Evolutionary conservation across 1,140 invertebrate genomes (phyloP), one percentile per base, ranked within the genome.

Genomic region (Helicoverpa zea): DNA sequence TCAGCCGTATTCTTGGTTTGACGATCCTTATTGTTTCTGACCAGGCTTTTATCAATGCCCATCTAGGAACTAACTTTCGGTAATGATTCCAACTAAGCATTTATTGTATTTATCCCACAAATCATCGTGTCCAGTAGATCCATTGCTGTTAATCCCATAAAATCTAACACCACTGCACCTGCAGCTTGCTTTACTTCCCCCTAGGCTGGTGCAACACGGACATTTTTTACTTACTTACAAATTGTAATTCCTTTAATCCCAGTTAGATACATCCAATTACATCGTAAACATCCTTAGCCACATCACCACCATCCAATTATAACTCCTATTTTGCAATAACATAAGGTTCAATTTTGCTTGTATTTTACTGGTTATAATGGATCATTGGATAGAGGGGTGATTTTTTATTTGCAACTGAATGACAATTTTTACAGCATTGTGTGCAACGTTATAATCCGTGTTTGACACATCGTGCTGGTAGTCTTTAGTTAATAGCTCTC

Each of bases 231-330:
- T 88, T 85, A 86, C 88, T 84, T 88, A 89, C 92, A 93, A 93
- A 92, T 94, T 92, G 89, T 94, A 93, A 93, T 94, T 88, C 92
- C 89, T 90, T 88, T 94, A 94, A 94, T 94, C 93, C 93, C 88
- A 90, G 81, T 92, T 92, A 90, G 88, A 92, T 91, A 91, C 91
- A 92, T 94, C 89, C 91, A 94, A 94, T 94, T 94, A 92, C 90
- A 90, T 90, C 80, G 84, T 82, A 90, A 92, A 94, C 87, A 89
- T 87, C 83, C 86, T 85, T 59, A 35, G 30, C 23, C 51, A 13
- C 16, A 11, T 59, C 23, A 23, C 7, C 12, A 58, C 35, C 49
- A 23, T 23, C n/a, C n/a, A 35, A 78, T 30, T 58, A 16, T 47
- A 23, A 0, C 47, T 68, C 49, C 23, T 89, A 85, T 84, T 56